Conservation (phyloP, 2,888 invertebrate species). For the Sinopyrophorus schimmeli region DNA sequence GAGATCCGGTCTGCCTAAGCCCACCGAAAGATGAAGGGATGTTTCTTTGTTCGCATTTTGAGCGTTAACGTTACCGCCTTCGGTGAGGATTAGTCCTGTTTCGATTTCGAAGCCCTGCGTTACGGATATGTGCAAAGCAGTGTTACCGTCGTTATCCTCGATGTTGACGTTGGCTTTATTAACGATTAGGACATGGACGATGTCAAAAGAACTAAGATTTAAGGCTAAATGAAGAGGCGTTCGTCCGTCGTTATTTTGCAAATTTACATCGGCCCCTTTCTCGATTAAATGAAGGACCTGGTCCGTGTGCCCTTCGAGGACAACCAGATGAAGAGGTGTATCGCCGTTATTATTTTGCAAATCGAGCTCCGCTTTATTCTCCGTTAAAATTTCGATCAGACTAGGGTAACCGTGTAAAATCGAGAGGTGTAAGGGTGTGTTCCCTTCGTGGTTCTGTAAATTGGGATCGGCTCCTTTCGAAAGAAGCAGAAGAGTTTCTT, state of each 20-base stretch:
- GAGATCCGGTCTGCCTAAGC: too few relatives aligned
- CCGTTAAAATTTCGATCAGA: slow-evolving; percentile 10
- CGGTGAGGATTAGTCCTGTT: too few relatives aligned
- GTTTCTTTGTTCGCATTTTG: too few relatives aligned
- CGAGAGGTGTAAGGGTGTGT: slow-evolving; percentile 23
- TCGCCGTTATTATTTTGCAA: slow-evolving; percentile 22
- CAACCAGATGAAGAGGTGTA: slow-evolving; percentile 19
- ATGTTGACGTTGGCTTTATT: too few relatives aligned
- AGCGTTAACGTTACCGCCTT: too few relatives aligned
- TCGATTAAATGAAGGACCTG: slow-evolving; percentile 15
- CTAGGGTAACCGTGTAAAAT: slow-evolving; percentile 2
- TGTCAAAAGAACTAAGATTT: background rate
- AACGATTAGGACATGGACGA: too few relatives aligned
- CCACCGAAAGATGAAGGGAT: too few relatives aligned
- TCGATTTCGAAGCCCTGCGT: too few relatives aligned
- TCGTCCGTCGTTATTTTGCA: slow-evolving; percentile 19
- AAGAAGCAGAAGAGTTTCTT: slow-evolving; percentile 12
- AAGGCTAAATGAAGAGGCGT: slow-evolving; percentile 18
- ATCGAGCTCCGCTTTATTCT: slow-evolving; percentile 17
- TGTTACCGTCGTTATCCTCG: too few relatives aligned
- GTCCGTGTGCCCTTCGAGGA: slow-evolving; percentile 11
- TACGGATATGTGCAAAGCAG: too few relatives aligned
- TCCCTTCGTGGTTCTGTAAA: slow-evolving; percentile 20
- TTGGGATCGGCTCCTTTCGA: slow-evolving; percentile 18
- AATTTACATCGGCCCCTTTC: slow-evolving; percentile 12